Evolutionary conservation across 2,797 vertebrate genomes (phyloP), one percentile per base, ranked within the genome.

Genomic region (Pipistrellus pygmaeus): DNA sequence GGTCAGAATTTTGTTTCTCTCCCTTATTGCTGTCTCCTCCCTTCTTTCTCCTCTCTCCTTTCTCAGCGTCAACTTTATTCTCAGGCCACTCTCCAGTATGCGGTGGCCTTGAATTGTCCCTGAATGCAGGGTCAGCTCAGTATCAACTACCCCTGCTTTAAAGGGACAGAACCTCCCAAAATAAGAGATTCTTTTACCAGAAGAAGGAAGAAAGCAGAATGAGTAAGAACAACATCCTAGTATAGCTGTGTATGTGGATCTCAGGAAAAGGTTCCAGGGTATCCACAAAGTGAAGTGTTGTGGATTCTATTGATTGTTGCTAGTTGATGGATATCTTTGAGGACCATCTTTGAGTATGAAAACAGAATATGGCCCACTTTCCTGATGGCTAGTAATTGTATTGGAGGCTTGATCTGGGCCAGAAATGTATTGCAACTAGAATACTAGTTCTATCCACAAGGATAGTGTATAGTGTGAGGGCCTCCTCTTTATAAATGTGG

Each of bases 301-400:
- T 51, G 41, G 48, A 27, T 62, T 13, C 41, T 48, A 30, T 21
- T 81, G 35, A 44, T n/a, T 89, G 64, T 27, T 69, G 64, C 23
- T 15, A n/a, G 44, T 48, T 35, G 51, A 18, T 51, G n/a, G 77
- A 38, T n/a, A 4, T 57, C 51, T 75, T n/a, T 71, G 53, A 82
- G 57, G 55, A 71, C 80, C 53, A 55, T 86, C 11, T 85, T 57
- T 75, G 64, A 82, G 25, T 57, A 32, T 48, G 20, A 27, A 91
- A 95, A 73, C 9, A 86, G 32, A 84, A 71, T 71, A 51, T 48
- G 30, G 13, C 13, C 60, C 89, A 53, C 76, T 85, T 91, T 94
- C 11, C 57, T 60, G 21, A 32, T 78, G 35, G 71, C 4, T 23
- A 73, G 6, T 69, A 78, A 86, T 46, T 90, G 6, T 21, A 55